Conservation (phyloP, 2,113 vertebrate species). For the Eonycteris spelaea region DNA sequence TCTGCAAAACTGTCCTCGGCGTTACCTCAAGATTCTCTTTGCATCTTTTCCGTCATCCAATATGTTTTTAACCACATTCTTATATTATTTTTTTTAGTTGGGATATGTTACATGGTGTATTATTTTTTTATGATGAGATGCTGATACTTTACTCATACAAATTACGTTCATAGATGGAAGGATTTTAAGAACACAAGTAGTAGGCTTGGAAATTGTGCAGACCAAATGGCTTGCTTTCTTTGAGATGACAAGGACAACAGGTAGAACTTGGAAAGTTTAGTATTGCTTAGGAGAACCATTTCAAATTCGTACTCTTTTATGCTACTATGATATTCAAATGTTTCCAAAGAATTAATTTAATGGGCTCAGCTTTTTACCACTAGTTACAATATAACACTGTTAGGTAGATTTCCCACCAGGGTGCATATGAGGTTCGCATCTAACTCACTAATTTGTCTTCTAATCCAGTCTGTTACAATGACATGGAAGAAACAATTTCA, state of each 20-base stretch:
- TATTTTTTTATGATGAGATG: neutral
- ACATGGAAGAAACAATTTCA: neutral
- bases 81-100: neutral
- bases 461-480: neutral
- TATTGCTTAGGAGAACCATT: neutral
- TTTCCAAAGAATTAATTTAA: neutral
- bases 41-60: neutral
- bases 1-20: neutral
- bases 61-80: neutral
- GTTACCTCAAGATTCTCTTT: neutral
- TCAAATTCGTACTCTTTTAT: neutral
- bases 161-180: neutral
- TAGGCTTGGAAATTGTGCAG: neutral
- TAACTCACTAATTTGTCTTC: neutral
- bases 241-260: neutral
- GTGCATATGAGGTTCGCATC: neutral
- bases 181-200: neutral
- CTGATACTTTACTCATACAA: neutral
- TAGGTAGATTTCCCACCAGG: neutral
- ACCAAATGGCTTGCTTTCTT: neutral
- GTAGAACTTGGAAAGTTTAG: neutral
- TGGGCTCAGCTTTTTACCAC: neutral
- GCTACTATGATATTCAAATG: neutral
- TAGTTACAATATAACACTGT: neutral
- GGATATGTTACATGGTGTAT: neutral